These are phyloP conservation scores for Coregonus suidteri DNA, from an alignment of 2,797 vertebrate genomes.

Conservation along the genomic window DNA sequence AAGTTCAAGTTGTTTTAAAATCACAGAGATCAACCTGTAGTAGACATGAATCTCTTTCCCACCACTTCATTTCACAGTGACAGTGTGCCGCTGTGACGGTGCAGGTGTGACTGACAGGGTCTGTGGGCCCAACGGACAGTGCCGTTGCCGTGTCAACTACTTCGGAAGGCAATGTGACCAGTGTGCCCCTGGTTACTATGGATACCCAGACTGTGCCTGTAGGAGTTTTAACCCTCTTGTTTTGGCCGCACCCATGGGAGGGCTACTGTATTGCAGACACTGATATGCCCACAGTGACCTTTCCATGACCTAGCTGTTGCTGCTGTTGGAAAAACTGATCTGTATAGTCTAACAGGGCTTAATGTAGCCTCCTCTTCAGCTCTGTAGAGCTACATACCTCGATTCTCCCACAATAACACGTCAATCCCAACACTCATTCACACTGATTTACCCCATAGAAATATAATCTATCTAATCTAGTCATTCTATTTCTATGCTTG, in stretches of 20 bases:
- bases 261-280: conserved; percentile 16
- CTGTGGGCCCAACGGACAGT: conserved; percentile 67
- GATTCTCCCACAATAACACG: conserved; percentile 47
- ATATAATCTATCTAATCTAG: background rate
- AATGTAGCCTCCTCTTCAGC: conserved; percentile 57
- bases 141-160: conserved; percentile 70
- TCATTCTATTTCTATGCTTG: background rate
- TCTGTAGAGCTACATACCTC: conserved; percentile 28
- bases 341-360: conserved; percentile 34
- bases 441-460: conserved; percentile 15
- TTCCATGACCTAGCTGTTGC: background rate
- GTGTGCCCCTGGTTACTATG: conserved; percentile 75
- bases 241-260: no score
- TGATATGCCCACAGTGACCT: conserved; percentile 17
- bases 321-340: conserved; percentile 33
- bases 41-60: background rate
- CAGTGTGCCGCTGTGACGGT: conserved; percentile 73
- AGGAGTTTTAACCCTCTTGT: conserved; percentile 45
- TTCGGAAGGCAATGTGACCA: conserved; percentile 69
- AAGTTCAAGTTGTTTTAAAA: background rate
- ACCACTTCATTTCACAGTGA: conserved; percentile 7
- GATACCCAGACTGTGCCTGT: conserved; percentile 75
- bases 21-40: background rate
- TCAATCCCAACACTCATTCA: conserved; percentile 23
- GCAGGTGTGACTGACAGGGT: conserved; percentile 65